Evolutionary conservation across 2,888 invertebrate species (phyloP).

Genomic region (Portevinia maculata): DNA sequence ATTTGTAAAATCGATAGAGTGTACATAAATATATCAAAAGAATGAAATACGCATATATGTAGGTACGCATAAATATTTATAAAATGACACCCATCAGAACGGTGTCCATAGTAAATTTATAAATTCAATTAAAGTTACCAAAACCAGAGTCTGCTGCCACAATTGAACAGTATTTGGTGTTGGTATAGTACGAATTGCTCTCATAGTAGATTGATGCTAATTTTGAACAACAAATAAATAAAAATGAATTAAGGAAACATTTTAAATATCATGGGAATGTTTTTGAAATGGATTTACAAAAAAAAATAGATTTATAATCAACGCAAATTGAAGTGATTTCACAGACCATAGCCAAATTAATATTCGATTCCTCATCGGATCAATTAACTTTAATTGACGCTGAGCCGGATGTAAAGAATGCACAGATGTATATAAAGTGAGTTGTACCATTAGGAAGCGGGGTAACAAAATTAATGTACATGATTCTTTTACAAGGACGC

Average conservation of each 20-base stretch:
- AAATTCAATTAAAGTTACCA: constrained; percentile 32
- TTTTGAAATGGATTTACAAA: not conserved
- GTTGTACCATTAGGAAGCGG: not conserved
- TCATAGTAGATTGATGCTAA: not conserved
- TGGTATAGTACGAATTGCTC: not conserved
- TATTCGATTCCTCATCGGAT: too few relatives aligned
- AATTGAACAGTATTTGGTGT: constrained; percentile 31
- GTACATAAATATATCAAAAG: constrained; percentile 67
- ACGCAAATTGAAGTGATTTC: too few relatives aligned
- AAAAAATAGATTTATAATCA: too few relatives aligned
- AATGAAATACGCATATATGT: constrained; percentile 48
- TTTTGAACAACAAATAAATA: constrained; percentile 1
- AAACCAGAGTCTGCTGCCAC: constrained; percentile 38
- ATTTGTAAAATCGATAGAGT: constrained; percentile 56
- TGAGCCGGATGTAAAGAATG: too few relatives aligned
- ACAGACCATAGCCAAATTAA: too few relatives aligned
- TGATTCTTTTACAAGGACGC: constrained; percentile 26
- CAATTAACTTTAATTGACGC: too few relatives aligned
- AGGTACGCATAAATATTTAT: constrained; percentile 21
- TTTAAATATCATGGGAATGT: constrained; percentile 14
- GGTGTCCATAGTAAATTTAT: constrained; percentile 6
- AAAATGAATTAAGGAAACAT: not conserved
- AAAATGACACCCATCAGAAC: constrained; percentile 25
- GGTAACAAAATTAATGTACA: constrained; percentile 21
- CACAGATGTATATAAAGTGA: too few relatives aligned